Conservation (phyloP, 2,113 vertebrate species). For the Oncorhynchus gorbuscha region DNA sequence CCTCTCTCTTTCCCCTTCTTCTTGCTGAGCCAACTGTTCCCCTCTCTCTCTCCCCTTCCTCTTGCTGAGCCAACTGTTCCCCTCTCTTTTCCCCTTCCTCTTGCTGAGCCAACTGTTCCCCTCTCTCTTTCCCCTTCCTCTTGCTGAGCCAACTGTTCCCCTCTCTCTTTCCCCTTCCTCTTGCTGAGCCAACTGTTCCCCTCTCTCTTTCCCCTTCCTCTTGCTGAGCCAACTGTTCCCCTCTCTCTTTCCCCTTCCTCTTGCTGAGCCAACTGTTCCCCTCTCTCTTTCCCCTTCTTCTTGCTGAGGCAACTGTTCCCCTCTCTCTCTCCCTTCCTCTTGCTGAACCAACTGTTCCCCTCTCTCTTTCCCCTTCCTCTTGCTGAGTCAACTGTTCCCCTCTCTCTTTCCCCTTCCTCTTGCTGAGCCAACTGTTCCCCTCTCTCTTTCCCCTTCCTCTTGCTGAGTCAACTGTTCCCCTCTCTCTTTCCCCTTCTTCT, state of each 20-base stretch:
- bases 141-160: background rate
- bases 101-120: background rate
- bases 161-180: constrained; percentile 14
- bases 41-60: background rate
- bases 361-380: background rate
- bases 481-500: background rate
- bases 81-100: constrained; percentile 13
- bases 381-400: no score
- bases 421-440: background rate
- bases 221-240: background rate
- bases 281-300: background rate
- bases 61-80: background rate
- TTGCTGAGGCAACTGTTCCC: background rate
- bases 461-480: background rate
- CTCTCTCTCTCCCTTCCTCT: constrained; percentile 12
- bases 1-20: constrained; percentile 13
- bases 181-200: background rate
- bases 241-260: background rate
- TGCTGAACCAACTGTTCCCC: background rate
- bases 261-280: background rate
- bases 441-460: constrained; percentile 13
- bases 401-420: background rate
- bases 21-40: background rate
- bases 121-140: background rate
- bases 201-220: background rate